Base-by-base conservation (phyloP, 92 coral and sea anemone genomes). In the Umimayanthus chanpuru region DNA sequence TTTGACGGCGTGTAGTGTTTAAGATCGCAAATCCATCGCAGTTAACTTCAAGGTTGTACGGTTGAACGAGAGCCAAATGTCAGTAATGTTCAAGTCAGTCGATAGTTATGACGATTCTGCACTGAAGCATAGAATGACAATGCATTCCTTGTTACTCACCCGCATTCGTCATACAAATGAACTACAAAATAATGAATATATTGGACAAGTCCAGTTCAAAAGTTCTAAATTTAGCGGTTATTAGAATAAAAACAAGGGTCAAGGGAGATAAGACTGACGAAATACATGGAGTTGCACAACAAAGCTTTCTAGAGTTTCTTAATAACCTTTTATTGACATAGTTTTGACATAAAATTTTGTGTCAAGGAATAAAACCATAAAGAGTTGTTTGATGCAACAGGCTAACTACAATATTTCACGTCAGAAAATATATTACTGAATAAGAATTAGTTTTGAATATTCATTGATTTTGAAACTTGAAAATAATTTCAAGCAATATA, bases 41-140 rank as follows among this genome's bases (percentile, higher is more conserved):
- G 76, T 6, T 61, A 61, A 61, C n/a, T 61, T 61, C 36, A 32
- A 2, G 68, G 6, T 61, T 18, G 6, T 0, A 18, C n/a, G n/a
- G 68, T 4, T 14, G 68, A 61, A 61, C 7, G 68, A 5, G 68
- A 21, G 26, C n/a, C 4, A 61, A 18, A 23, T 61, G 26, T 21
- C 26, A 16, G 5, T 23, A 4, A 61, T 61, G 68, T 61, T 61
- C 26, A 0, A 14, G 65, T 47, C 18, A 61, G 26, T 61, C 68
- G 25, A 4, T 61, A 61, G 8, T 21, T 4, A 18, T 61, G n/a
- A 61, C 21, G n/a, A 61, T 20, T 61, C n/a, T 47, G 41, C 41
- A 80, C 5, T 55, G 84, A 80, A 16, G 71, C 84, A 80, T 14
- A 80, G 84, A 80, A 80, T 80, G 84, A 80, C 71, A 28, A 1